Percentiles rank a stretch among this genome's conserved stretches.
Conservation (phyloP, 37 sponge, comb jelly and placozoan genomes). For the Beroe forskalii region DNA sequence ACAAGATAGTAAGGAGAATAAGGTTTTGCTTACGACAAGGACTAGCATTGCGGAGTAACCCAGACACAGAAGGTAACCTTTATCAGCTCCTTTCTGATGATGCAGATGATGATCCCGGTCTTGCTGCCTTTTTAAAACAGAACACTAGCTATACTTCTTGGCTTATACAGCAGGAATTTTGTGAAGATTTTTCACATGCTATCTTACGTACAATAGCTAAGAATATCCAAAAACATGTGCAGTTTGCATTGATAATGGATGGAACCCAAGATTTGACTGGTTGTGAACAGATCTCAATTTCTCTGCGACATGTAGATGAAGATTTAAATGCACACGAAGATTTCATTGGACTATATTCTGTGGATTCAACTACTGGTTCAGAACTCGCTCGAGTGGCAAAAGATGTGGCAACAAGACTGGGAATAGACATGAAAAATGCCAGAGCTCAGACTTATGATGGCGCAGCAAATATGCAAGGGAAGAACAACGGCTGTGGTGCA, state of each 20-base stretch:
- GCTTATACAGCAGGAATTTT: conserved; percentile 39
- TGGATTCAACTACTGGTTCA: conserved; percentile 69
- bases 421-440: conserved; percentile 68
- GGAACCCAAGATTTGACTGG: conserved; percentile 22
- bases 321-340: conserved; percentile 11
- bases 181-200: not conserved
- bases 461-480: conserved; percentile 75
- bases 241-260: conserved; percentile 30
- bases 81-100: not conserved
- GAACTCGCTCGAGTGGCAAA: conserved; percentile 71
- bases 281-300: conserved; percentile 48
- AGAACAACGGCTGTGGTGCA: conserved; percentile 67
- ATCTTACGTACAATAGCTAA: conserved; percentile 21
- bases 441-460: conserved; percentile 82
- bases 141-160: conserved; percentile 30
- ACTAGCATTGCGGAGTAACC: not conserved
- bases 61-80: not conserved
- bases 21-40: not conserved
- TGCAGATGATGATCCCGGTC: not conserved
- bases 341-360: conserved; percentile 4
- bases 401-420: conserved; percentile 31
- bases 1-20: not conserved
- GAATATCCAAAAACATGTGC: conserved; percentile 18
- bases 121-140: not conserved
- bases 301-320: conserved; percentile 32